These are phyloP conservation scores for Peromyscus melanophrys DNA, from an alignment of 2,797 vertebrate genomes.

Conservation along the genomic window DNA sequence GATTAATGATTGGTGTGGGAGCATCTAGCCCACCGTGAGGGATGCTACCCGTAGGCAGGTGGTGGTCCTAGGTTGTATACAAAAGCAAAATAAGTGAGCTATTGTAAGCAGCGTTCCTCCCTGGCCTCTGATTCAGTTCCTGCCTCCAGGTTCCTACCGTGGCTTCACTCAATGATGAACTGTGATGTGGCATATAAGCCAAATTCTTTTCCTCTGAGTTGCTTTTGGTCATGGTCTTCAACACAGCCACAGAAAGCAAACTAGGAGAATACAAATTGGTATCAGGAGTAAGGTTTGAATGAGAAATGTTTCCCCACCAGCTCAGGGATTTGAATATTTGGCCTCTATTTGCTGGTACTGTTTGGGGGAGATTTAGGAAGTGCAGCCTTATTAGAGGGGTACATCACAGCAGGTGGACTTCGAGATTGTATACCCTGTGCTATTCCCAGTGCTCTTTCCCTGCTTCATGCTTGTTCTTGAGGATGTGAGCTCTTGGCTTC, in stretches of 20 bases:
- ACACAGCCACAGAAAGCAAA: neutral
- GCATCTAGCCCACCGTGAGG: no score
- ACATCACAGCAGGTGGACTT: neutral
- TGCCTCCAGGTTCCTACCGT: neutral
- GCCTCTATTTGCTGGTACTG: neutral
- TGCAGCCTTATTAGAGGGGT: neutral
- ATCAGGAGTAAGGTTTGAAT: neutral
- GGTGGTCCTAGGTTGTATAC: neutral
- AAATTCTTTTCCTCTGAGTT: neutral
- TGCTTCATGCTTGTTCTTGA: no score
- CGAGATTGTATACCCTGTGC: neutral
- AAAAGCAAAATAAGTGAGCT: neutral
- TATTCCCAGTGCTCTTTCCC: neutral
- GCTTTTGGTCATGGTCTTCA: neutral
- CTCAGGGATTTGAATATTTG: neutral
- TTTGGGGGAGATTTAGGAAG: neutral
- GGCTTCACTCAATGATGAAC: neutral
- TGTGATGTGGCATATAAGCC: neutral
- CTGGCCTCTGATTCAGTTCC: neutral
- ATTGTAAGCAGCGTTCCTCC: neutral
- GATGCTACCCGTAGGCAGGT: no score
- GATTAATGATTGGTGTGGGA: neutral
- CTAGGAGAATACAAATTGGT: neutral
- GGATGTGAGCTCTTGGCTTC: neutral
- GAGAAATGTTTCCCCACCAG: neutral